phyloP scores from a whole-genome alignment of 2,888 invertebrate species.

The Philereme vetulata region DNA sequence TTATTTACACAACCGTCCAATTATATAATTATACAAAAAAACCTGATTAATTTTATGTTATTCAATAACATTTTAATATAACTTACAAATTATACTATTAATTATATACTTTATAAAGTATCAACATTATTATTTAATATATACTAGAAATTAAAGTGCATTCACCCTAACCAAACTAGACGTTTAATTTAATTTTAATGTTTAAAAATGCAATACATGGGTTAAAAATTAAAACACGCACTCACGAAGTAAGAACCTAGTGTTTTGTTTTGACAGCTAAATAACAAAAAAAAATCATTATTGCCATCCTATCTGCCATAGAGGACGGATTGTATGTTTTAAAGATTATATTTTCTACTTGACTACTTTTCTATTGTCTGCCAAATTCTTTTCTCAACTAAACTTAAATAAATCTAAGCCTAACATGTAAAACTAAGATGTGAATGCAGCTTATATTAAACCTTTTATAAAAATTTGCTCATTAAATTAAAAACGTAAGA shows the following conservation, averaged over 20 bases:
- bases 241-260: too few relatives aligned
- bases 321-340: slow-evolving; percentile 1
- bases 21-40: slow-evolving; percentile 47
- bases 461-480: slow-evolving; percentile 4
- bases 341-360: slow-evolving; percentile 2
- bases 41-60: slow-evolving; percentile 39
- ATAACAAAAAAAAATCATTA: neutral
- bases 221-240: too few relatives aligned
- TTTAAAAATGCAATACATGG: neutral
- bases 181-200: slow-evolving; percentile 18
- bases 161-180: slow-evolving; percentile 26
- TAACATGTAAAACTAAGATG: slow-evolving; percentile 5
- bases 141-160: slow-evolving; percentile 32
- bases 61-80: slow-evolving; percentile 39
- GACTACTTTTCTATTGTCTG: neutral
- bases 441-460: slow-evolving; percentile 27
- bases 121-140: slow-evolving; percentile 50
- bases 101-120: slow-evolving; percentile 60
- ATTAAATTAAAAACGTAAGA: neutral
- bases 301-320: neutral
- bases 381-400: slow-evolving; percentile 1
- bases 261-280: neutral
- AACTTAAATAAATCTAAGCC: neutral
- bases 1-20: slow-evolving; percentile 69
- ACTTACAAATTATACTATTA: slow-evolving; percentile 26